Evolutionary conservation across 1,140 invertebrate genomes (phyloP), one percentile per base, ranked within the genome.

Genomic region (Phymastichus coffea): DNA sequence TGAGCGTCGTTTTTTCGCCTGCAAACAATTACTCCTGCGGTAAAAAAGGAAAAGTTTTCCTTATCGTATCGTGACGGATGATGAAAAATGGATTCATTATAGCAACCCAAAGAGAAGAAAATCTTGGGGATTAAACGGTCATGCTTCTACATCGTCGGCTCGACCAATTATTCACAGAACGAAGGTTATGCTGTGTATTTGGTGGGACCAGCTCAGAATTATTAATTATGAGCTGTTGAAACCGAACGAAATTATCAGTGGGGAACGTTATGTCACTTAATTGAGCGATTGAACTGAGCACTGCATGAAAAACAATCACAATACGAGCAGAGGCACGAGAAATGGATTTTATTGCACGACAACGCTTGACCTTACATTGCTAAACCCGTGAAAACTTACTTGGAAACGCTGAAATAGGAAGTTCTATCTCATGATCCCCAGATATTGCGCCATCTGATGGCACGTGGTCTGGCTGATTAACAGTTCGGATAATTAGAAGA

Each of bases 31-130:
- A 57, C 30, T 67, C 56, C n/a, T 37, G n/a, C n/a, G n/a, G n/a
- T n/a, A n/a, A n/a, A 61, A 57, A 22, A 62, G 35, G 52, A 63
- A 63, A 28, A 22, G 19, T 46, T 62, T 66, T 57, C 20, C 61
- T 4, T 48, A 66, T 60, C 49, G 54, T 38, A 57, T 66, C 37
- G 61, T 63, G 20, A 60, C 61, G 57, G 66, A 56, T 22, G 62
- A 69, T 61, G 66, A 70, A 63, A 69, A 70, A 30, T 66, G 59
- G 48, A 67, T 68, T 41, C 47, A 54, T 54, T 68, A 56, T 43
- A 40, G 61, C 2, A 66, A 68, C 26, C 64, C 64, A 14, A 68
- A 68, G 44, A 63, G 66, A 4, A 66, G 55, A 67, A 64, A 62
- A 63, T 66, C 64, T 35, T 66, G 46, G 61, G 52, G 38, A 41